Evolutionary conservation across 1,140 invertebrate genomes (phyloP), one percentile per base, ranked within the genome.

Genomic region (Helicorthomorpha holstii): DNA sequence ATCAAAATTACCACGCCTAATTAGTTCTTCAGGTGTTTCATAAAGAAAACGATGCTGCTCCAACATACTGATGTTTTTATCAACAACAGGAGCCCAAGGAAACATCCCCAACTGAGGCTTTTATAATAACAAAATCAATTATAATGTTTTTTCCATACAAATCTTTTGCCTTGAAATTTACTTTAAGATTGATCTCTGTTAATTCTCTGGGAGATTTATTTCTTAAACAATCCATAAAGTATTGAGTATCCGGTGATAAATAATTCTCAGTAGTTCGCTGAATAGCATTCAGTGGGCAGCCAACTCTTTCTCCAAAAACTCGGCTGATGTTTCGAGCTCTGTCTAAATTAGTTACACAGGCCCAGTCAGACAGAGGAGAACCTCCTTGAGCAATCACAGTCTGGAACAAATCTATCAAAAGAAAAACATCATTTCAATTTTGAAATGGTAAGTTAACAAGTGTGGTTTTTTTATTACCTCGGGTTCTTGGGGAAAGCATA

Each of bases 11-110:
- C 79, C 68, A 22, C 71, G 67, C 51, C 70, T 72, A 1, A 93
- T 76, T 23, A 90, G 69, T 24, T 79, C 69, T 59, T 83, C 78
- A 0, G 88, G 86, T 16, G 75, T 78, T 59, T 83, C 78, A 21
- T 75, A 71, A 3, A 94, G 73, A 62, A 95, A 88, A 46, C 76
- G 76, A 64, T 90, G 82, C 21, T 78, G 73, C 4, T 73, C 72
- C 1, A 85, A 85, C 51, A 86, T 75, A 47, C 42, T 43, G 51
- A 90, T 85, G 62, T 88, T 85, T 52, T 75, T 69, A 66, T 96
- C 91, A 1, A 93, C 69, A 0, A 94, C 88, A 0, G 92, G 92
- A 21, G 80, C 85, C 88, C 89, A 97, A 0, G 91, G 85, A 54
- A 92, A 88, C 58, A 85, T 81, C 7, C 91, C 90, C 10, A 93